phyloP scores from a whole-genome alignment of 2,113 vertebrate species.

The Pagrus major region DNA sequence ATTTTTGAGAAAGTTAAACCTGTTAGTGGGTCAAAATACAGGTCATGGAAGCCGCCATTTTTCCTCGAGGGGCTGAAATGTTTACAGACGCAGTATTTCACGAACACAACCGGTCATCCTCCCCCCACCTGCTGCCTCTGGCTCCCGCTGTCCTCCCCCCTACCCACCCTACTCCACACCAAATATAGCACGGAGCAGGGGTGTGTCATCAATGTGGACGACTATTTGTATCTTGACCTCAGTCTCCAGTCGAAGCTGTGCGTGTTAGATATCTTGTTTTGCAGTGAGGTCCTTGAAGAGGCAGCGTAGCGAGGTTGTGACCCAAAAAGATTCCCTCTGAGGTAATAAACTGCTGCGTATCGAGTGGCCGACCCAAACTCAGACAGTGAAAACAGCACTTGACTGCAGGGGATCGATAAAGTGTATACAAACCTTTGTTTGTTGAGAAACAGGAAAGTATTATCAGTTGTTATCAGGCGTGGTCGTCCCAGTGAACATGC shows the following conservation, averaged over 20 bases:
- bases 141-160: neutral
- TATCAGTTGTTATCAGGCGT: slow-evolving; percentile 17
- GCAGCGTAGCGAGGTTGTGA: neutral
- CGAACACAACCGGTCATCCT: neutral
- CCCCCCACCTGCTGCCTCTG: neutral
- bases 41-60: neutral
- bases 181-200: slow-evolving; percentile 20
- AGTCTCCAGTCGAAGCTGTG: neutral
- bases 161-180: neutral
- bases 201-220: neutral
- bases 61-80: neutral
- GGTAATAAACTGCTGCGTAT: neutral
- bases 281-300: neutral
- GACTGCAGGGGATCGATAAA: neutral
- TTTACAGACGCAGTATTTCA: neutral
- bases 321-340: neutral
- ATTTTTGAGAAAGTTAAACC: neutral
- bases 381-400: neutral
- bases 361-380: neutral
- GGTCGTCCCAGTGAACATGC: slow-evolving; percentile 36
- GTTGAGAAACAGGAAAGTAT: neutral
- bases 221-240: slow-evolving; percentile 47
- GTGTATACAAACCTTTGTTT: neutral
- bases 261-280: slow-evolving; percentile 11
- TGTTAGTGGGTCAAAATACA: neutral